These are phyloP conservation scores for Engystomops pustulosus DNA, from an alignment of 2,113 vertebrate genomes.

Conservation along the genomic window DNA sequence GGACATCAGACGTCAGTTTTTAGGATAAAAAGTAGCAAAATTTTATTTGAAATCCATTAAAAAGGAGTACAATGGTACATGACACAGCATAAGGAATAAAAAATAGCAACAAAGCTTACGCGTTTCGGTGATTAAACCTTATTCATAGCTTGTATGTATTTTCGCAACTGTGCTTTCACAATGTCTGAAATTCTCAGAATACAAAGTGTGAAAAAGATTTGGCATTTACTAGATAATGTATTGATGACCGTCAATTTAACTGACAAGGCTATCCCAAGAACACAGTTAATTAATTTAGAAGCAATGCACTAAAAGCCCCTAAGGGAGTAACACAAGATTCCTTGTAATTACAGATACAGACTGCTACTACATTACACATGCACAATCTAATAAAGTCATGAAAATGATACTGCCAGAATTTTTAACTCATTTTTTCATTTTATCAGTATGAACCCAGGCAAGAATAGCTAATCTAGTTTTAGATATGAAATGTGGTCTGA, in stretches of 20 bases:
- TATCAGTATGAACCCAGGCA: not conserved
- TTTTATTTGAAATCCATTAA: too few species aligned
- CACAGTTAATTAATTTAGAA: conserved; percentile 25
- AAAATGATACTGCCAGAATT: not conserved
- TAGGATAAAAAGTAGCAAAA: too few species aligned
- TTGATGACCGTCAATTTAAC: not conserved
- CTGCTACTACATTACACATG: not conserved
- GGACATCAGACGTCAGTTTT: too few species aligned
- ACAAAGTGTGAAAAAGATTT: not conserved
- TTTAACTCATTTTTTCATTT: not conserved
- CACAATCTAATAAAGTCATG: not conserved
- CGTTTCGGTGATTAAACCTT: too few species aligned
- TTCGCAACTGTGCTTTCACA: not conserved
- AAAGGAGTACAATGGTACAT: too few species aligned
- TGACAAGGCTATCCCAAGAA: conserved; percentile 2
- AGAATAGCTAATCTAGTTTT: not conserved
- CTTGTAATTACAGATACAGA: conserved; percentile 15
- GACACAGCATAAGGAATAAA: too few species aligned
- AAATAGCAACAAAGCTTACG: too few species aligned
- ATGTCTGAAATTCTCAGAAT: not conserved
- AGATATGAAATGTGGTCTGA: not conserved
- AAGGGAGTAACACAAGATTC: not conserved
- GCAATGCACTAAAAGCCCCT: not conserved
- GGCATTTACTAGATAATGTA: conserved; percentile 4
- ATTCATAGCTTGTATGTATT: too few species aligned